Evolutionary conservation across 37 sponge, comb jelly and placozoan species (phyloP), one percentile per base, ranked within the genome.

Genomic region (Axinella damicornis): DNA sequence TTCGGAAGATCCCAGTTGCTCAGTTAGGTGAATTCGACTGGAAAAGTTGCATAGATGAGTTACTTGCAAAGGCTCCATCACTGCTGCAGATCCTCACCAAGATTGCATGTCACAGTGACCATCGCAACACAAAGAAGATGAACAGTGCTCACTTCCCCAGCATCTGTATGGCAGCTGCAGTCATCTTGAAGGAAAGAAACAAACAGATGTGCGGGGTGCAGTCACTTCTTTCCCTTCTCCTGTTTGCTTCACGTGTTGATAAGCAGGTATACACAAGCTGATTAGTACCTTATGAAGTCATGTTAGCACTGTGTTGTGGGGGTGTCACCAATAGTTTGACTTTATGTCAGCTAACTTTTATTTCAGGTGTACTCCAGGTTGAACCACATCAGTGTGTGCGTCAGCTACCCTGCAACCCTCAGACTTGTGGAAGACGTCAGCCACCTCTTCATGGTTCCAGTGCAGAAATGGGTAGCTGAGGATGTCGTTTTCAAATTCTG

Each of bases 401-500:
- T 72, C 53, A 72, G 73, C n/a, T 72, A 40, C 73, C 33, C 22
- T 46, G 73, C 73, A 52, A 46, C 53, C 18, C n/a, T 72, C 22
- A 4, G 20, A 37, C 21, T 46, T 1, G 28, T 72, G 22, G 19
- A 20, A 21, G 73, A 46, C 5, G 28, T 72, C 1, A 72, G 73
- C n/a, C 4, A 72, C 17, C 25, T 28, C 5, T 53, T 40, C 53
- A 72, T 1, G 18, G 53, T 46, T 38, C 73, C 77, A 6, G 46
- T 81, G n/a, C 28, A 81, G 54, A 65, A 76, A 33, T 82, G 83
- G 73, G 40, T 82, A 17, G 57, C 28, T n/a, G 83, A 73, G 24
- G 83, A 61, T 25, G 31, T 5, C 25, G 24, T 28, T 31, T 40
- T 82, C 34, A 82, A 82, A 74, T 82, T 82, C 78, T 60, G 74